Base-by-base conservation (phyloP, 1,140 invertebrate genomes). In the Frieseomelitta varia region DNA sequence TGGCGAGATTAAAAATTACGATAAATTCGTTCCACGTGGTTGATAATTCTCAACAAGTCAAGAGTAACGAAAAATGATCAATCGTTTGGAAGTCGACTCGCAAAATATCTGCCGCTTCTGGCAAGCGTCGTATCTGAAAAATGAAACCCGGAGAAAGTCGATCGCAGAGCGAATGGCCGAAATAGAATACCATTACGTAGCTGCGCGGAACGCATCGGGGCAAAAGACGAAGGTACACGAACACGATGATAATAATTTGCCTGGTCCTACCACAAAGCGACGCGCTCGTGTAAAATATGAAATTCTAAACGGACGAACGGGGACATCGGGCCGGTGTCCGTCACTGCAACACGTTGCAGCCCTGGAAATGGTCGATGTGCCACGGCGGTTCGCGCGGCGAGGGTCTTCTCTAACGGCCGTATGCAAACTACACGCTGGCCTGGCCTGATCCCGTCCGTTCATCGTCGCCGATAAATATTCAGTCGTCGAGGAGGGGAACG, bases 381-480 rank as follows among this genome's bases (percentile, higher is more conserved):
- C 39, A 47, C 8, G 39, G 39, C 39, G 39, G 51, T 61, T 53
- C 67, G 39, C 53, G 63, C 19, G 55, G 63, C 19, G 55, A 19
- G 51, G 51, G 39, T 34, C 56, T 55, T 47, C 63, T 21, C 12
- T 30, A 34, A 77, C 53, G 74, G 53, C 65, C 39, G 65, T 67
- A 83, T 83, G 81, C 75, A 83, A 83, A 83, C 81, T 69, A 68
- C 51, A 78, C 63, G 34, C 8, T 47, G 69, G 55, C 21, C 34
- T 17, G 19, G 39, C 15, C 65, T 47, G 55, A 55, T 67, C 63
- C 67, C 24, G 73, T 34, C 65, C 75, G 81, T 69, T 78, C 76
- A 84, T 79, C 81, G 81, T 79, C 47, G 67, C 27, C 81, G 81
- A 84, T 84, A 84, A 79, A 84, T 84, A 84, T 84, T 84, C 83